Evolutionary conservation across 2,888 invertebrate species (phyloP).

Genomic region (Thera britannica): DNA sequence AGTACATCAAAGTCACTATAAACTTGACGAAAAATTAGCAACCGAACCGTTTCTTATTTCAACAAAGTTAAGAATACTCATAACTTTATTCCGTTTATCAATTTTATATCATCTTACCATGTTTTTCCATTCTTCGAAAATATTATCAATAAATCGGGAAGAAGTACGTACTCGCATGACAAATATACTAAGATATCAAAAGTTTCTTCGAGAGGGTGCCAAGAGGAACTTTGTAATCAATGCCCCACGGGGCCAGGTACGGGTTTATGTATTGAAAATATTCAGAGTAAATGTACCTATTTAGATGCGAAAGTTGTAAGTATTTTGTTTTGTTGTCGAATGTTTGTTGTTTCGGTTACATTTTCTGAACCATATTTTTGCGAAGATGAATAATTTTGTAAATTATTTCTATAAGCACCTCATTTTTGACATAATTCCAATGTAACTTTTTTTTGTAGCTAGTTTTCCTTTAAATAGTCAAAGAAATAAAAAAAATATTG

Average conservation of each 20-base stretch:
- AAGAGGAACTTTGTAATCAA: conserved; percentile 49
- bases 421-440: too few species aligned
- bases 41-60: conserved; percentile 12
- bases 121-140: conserved; percentile 43
- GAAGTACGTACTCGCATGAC: conserved; percentile 41
- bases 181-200: conserved; percentile 46
- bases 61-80: conserved; percentile 9
- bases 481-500: too few species aligned
- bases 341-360: conserved; percentile 16
- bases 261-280: conserved; percentile 39
- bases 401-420: too few species aligned
- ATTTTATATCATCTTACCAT: conserved; percentile 38
- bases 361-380: neutral
- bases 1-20: neutral
- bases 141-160: conserved; percentile 46
- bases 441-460: too few species aligned
- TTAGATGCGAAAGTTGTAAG: conserved; percentile 37
- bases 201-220: conserved; percentile 43
- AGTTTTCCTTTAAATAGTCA: too few species aligned
- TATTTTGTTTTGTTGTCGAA: conserved; percentile 33
- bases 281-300: conserved; percentile 32
- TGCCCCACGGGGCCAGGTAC: conserved; percentile 43
- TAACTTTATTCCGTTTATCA: conserved; percentile 24
- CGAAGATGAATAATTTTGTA: too few species aligned
- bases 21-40: conserved; percentile 3